These are phyloP conservation scores for Loris lydekkerianus DNA, from an alignment of 2,797 vertebrate genomes.

Conservation along the genomic window DNA sequence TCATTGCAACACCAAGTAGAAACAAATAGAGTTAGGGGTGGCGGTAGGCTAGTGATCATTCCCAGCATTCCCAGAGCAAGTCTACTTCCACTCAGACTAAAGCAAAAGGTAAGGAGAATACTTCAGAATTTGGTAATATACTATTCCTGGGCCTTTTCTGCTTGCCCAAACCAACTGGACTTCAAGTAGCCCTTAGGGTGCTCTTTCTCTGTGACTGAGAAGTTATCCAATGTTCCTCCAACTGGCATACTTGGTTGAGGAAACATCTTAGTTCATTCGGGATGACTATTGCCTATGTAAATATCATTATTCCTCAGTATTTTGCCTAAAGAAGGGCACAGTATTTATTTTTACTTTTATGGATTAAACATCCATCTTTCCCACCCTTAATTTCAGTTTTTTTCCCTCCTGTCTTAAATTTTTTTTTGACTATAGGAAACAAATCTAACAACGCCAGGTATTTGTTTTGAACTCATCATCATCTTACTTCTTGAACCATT, in stretches of 20 bases:
- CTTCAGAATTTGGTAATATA: neutral
- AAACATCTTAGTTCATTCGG: neutral
- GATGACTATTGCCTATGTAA: neutral
- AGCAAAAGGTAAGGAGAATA: neutral
- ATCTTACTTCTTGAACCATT: neutral
- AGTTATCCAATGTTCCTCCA: neutral
- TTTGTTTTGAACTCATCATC: neutral
- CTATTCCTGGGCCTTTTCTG: neutral
- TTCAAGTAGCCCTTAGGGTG: neutral
- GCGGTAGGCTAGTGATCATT: neutral
- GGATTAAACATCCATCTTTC: neutral
- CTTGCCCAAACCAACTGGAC: neutral
- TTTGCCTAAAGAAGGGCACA: neutral
- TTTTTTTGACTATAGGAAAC: neutral
- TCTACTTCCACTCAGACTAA: neutral
- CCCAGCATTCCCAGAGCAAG: neutral
- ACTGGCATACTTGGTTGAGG: neutral
- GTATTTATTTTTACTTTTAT: slow-evolving; percentile 21
- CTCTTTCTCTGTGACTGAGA: neutral
- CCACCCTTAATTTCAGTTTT: neutral
- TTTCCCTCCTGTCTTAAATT: neutral
- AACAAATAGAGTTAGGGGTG: neutral
- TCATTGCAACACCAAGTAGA: slow-evolving; percentile 17
- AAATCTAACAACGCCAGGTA: neutral
- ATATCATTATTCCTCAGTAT: neutral